phyloP scores from a whole-genome alignment of 2,113 vertebrate species.

The Engystomops pustulosus region DNA sequence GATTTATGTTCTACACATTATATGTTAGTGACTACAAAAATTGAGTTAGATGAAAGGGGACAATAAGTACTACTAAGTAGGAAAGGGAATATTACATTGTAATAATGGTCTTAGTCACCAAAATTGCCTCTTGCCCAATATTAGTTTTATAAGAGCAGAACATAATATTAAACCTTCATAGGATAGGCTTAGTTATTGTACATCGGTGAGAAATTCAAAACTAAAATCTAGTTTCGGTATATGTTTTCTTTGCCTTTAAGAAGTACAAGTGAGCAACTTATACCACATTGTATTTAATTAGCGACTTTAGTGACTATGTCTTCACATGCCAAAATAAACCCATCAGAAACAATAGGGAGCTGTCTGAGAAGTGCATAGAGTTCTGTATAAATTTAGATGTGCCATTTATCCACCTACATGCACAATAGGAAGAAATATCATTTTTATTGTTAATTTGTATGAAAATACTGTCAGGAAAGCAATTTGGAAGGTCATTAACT shows the following conservation, averaged over 20 bases:
- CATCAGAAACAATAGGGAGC: conserved; percentile 16
- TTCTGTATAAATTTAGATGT: conserved; percentile 38
- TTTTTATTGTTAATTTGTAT: conserved; percentile 54
- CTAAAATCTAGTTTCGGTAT: too few species aligned
- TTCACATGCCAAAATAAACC: conserved; percentile 34
- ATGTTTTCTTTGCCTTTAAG: conserved; percentile 13
- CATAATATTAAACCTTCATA: not conserved
- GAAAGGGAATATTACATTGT: conserved; percentile 61
- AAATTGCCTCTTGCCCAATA: conserved; percentile 65
- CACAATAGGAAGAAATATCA: not conserved
- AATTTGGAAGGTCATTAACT: conserved; percentile 52
- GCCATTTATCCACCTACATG: conserved; percentile 42
- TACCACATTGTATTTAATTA: conserved; percentile 56
- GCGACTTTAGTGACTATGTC: conserved; percentile 54
- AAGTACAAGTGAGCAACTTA: conserved; percentile 13
- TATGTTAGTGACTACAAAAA: conserved; percentile 76
- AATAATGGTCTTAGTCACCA: conserved; percentile 78
- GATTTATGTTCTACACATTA: conserved; percentile 71
- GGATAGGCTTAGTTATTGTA: not conserved
- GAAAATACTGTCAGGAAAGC: conserved; percentile 46
- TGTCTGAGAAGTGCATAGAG: conserved; percentile 13
- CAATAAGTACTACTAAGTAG: conserved; percentile 72
- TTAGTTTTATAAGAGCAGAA: not conserved
- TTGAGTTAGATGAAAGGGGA: conserved; percentile 80
- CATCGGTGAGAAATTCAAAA: not conserved